Percentiles rank a stretch among this genome's conserved stretches.
These are phyloP conservation scores for Coreius guichenoti DNA, from an alignment of 2,797 vertebrate genomes.

Conservation along the genomic window DNA sequence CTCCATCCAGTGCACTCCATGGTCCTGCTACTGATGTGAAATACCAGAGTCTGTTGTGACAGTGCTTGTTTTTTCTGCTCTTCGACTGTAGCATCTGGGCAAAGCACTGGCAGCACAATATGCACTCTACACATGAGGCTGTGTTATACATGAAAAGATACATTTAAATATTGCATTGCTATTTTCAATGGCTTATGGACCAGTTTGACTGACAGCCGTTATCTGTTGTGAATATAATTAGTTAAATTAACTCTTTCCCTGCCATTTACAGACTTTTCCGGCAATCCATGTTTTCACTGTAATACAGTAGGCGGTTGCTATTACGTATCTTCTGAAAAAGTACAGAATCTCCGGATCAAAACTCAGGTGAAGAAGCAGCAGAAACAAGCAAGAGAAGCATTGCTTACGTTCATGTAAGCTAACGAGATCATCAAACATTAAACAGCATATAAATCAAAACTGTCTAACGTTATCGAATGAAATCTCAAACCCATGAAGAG, in stretches of 20 bases:
- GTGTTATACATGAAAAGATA: not conserved
- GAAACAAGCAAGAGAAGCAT: no score
- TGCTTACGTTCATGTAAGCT: no score
- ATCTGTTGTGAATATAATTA: not conserved
- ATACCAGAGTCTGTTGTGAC: constrained; percentile 46
- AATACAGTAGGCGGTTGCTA: no score
- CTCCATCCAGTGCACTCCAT: constrained; percentile 31
- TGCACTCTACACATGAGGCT: not conserved
- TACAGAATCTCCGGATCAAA: no score
- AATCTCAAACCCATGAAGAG: no score
- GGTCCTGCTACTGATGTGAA: constrained; percentile 49
- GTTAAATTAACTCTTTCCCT: not conserved
- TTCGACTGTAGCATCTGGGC: constrained; percentile 28
- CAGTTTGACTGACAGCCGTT: not conserved
- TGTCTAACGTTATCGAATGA: no score
- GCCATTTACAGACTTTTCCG: not conserved
- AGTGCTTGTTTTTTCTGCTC: constrained; percentile 44
- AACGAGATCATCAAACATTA: no score
- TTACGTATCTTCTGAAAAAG: no score
- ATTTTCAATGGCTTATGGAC: not conserved
- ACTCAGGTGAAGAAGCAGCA: no score
- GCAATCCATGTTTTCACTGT: no score
- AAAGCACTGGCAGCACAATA: constrained; percentile 26
- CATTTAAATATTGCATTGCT: constrained; percentile 12
- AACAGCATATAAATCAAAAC: no score